These are phyloP conservation scores for Gallinago paraguaiae DNA, from an alignment of 2,113 vertebrate genomes.

Conservation along the genomic window DNA sequence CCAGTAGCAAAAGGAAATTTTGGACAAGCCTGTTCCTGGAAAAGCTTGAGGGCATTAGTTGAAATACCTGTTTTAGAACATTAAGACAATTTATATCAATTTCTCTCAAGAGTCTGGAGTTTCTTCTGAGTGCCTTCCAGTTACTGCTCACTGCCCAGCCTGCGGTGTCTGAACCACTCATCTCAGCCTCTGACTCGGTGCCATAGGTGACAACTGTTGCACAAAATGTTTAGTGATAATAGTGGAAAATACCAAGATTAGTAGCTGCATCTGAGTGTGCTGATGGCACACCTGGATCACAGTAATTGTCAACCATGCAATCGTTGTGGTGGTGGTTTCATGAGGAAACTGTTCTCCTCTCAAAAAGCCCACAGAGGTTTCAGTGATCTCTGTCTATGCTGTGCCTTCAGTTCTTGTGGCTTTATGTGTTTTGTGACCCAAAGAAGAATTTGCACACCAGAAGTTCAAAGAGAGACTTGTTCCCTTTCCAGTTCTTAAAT, in stretches of 20 bases:
- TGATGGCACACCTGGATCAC: neutral
- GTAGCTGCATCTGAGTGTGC: neutral
- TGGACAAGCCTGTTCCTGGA: neutral
- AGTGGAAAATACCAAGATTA: neutral
- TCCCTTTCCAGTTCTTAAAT: neutral
- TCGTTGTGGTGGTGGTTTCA: neutral
- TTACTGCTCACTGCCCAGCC: neutral
- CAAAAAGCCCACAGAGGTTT: neutral
- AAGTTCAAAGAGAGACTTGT: neutral
- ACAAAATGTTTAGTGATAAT: neutral
- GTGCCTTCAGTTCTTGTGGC: neutral
- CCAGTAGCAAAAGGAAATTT: neutral
- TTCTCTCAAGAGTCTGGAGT: neutral
- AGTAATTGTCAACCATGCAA: neutral
- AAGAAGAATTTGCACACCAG: neutral
- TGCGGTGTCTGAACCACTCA: neutral
- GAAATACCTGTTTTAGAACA: neutral
- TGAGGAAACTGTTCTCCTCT: rapidly evolving
- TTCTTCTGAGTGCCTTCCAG: neutral
- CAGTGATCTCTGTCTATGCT: no score
- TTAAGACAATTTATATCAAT: neutral
- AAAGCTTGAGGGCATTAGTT: neutral
- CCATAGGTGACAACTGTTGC: neutral
- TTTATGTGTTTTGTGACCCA: neutral
- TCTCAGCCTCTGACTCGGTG: neutral